Percentiles rank a stretch among this genome's conserved stretches.
phyloP scores from a whole-genome alignment of 2,113 vertebrate genomes.

The Pygoscelis antarcticus region DNA sequence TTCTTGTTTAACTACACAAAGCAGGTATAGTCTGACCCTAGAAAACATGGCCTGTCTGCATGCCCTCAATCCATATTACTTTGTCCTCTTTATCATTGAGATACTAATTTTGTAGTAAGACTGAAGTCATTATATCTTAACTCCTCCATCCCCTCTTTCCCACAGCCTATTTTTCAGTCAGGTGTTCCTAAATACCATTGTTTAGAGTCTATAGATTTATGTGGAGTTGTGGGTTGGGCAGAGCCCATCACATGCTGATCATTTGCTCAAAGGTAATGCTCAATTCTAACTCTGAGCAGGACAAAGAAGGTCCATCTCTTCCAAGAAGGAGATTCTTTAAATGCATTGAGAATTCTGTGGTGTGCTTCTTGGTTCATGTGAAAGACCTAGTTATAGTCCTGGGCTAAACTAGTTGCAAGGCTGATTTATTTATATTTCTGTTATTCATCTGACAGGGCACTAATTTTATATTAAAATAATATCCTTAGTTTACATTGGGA shows the following conservation, averaged over 20 bases:
- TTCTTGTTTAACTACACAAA: background rate
- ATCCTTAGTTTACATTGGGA: background rate
- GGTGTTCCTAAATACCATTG: background rate
- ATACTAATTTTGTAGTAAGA: background rate
- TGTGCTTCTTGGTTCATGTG: background rate
- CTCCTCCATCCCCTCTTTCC: background rate
- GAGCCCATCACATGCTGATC: background rate
- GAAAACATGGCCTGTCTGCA: background rate
- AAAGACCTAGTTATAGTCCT: background rate
- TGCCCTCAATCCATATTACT: background rate
- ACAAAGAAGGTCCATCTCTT: background rate
- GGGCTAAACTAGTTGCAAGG: background rate
- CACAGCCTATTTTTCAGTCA: background rate
- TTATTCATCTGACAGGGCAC: background rate
- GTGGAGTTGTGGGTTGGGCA: background rate
- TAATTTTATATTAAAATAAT: background rate
- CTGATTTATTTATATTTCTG: background rate
- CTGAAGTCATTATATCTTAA: background rate
- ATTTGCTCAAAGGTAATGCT: background rate
- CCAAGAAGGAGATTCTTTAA: background rate
- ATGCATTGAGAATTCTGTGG: background rate
- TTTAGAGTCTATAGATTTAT: background rate
- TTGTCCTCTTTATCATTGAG: background rate
- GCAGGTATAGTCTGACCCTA: background rate
- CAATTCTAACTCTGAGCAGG: background rate